Base-by-base conservation (phyloP, 2,113 vertebrate genomes). In the Chloropsis hardwickii region DNA sequence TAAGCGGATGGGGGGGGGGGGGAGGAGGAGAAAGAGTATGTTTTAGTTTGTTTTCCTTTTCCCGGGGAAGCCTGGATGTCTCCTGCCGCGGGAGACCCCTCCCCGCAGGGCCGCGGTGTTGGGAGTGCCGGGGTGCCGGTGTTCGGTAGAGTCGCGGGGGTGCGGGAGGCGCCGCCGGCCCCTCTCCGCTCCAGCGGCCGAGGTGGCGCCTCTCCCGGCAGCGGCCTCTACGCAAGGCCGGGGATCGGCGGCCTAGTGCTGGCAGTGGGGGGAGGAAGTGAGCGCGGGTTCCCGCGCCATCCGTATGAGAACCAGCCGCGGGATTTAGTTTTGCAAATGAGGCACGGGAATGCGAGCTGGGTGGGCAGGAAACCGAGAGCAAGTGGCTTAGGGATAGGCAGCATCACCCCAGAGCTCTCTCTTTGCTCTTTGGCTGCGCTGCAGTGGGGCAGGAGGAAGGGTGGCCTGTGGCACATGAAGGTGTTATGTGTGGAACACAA, bases 171-270 rank as follows among this genome's bases (percentile, higher is more conserved):
- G 16, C 65, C 45, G 57, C 18, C 44, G 27, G 53, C 18, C 13
- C 16, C 15, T 33, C 78, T 90, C 76, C 8, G 21, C 80, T 85
- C 39, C 53, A 54, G 62, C 96, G 89, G 80, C 66, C 56, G 40
- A 90, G 65, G 77, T 71, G 85, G 81, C 24, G 24, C 9, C 27
- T 57, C 12, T 24, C 53, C 14, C 48, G 60, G 98, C 50, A 29
- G 91, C 83, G 39, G 66, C 87, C 39, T 76, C 80, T 95, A 98
- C 81, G 95, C 97, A 86, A 98, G 98, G 71, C 97, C 97, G 98
- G 95, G 98, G 98, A 98, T 97, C 35, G 22, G 67, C 91, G 98
- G 98, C 98, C 98, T 97, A 66, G 80, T 44, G 64, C 82, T 44
- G 28, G 50, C 42, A 7, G n/a, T 7, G 6, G 42, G 19, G n/a